Evolutionary conservation across 2,888 invertebrate species (phyloP), one percentile per base, ranked within the genome.

Genomic region (Oscheius sp.): DNA sequence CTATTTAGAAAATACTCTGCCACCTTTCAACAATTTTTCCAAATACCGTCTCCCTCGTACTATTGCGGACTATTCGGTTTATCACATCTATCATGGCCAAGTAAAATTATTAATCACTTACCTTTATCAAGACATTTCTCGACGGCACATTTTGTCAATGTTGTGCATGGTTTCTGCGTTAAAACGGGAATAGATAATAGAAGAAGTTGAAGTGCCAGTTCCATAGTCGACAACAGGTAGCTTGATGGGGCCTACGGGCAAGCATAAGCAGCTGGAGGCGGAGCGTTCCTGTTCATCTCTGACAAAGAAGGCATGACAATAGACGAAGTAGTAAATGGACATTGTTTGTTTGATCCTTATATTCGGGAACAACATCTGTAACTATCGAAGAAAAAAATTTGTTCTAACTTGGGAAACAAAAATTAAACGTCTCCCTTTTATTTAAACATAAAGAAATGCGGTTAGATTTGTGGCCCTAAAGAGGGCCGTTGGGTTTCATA

Each of bases 101-200:
- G 2, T 47, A 32, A 38, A 12, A 24, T 41, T 9, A n/a, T 41
- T 9, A 3, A 20, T 24, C 20, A 57, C 26, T n/a, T 24, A 77
- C 77, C 71, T 59, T 50, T 65, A 61, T 76, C 68, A 49, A 78
- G 59, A 61, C 78, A 78, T 45, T 75, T 74, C 17, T 73, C 72
- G n/a, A 78, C 76, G 14, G 76, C 78, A 51, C 78, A 78, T 30
- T 66, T 67, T 8, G 78, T 75, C 70, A 77, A 36, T 6, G 44
- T 17, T 12, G 32, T 56, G 20, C 72, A 72, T 5, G 71, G 71
- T 26, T 69, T 69, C 17, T 45, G 38, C 3, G 67, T 59, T 8
- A 20, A 38, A 38, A 38, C 33, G 8, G 30, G 20, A 0, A 22
- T 26, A 12, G 36, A 24, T 1, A 64, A 38, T n/a, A 51, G 47